Conservation (phyloP, 1,140 invertebrate genomes). For the Gryon sp. region DNA sequence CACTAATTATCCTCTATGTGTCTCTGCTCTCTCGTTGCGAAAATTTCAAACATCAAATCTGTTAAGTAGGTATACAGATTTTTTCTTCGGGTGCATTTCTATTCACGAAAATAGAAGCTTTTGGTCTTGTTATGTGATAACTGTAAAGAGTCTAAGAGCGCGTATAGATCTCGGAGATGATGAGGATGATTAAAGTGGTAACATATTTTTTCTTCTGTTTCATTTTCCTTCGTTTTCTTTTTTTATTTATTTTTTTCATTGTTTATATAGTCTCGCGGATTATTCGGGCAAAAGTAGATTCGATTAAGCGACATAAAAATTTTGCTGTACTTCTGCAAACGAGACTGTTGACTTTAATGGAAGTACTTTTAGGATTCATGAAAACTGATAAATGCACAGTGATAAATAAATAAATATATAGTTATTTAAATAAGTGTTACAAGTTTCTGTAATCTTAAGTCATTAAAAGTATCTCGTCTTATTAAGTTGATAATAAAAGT, state of each 20-base stretch:
- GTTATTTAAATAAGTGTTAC: too few species aligned
- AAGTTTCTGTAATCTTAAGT: too few species aligned
- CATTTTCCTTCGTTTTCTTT: too few species aligned
- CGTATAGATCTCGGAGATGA: neutral
- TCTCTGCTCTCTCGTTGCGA: constrained; percentile 20
- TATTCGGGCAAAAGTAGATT: constrained; percentile 16
- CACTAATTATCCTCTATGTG: too few species aligned
- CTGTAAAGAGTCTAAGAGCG: constrained; percentile 14
- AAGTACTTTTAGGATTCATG: constrained; percentile 2
- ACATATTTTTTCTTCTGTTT: too few species aligned
- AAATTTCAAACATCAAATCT: constrained; percentile 26
- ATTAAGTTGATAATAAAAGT: too few species aligned
- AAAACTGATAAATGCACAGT: too few species aligned
- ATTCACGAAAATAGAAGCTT: constrained; percentile 32
- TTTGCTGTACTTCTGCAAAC: constrained; percentile 5
- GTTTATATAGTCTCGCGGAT: constrained; percentile 9
- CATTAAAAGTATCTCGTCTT: too few species aligned
- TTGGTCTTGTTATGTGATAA: constrained; percentile 32
- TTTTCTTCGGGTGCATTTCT: constrained; percentile 33
- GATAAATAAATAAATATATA: too few species aligned
- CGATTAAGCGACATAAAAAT: constrained; percentile 34
- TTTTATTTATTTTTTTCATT: neutral
- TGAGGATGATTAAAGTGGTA: constrained; percentile 20
- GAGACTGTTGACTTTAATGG: constrained; percentile 22
- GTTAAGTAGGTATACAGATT: constrained; percentile 36